Evolutionary conservation across 2,113 vertebrate genomes (phyloP).

Genomic region (Nettapus auritus): DNA sequence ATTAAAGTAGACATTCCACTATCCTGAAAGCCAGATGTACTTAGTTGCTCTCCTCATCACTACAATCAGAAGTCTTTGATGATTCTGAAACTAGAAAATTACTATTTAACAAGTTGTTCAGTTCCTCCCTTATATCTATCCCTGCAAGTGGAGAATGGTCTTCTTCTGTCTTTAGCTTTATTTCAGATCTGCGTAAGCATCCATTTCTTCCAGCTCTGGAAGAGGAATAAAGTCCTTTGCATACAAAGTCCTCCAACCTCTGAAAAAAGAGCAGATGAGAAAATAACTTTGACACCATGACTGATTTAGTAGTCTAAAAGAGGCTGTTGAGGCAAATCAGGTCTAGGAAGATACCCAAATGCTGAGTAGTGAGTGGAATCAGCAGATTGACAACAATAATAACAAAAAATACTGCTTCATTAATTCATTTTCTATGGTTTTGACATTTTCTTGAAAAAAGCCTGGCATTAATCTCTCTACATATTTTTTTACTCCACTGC

Average conservation of each 20-base stretch:
- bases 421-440: slow-evolving; percentile 20
- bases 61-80: slow-evolving; percentile 55
- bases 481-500: background rate
- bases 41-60: slow-evolving; percentile 34
- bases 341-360: background rate
- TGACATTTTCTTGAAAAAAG: background rate
- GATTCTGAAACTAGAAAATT: slow-evolving; percentile 34
- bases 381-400: background rate
- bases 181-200: background rate
- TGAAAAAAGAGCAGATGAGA: slow-evolving; percentile 10
- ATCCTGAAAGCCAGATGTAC: slow-evolving; percentile 56
- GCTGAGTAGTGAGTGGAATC: background rate
- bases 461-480: background rate
- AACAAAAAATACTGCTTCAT: slow-evolving; percentile 11
- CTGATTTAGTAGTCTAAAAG: background rate
- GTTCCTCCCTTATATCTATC: background rate
- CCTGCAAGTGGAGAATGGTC: background rate
- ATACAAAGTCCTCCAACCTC: background rate
- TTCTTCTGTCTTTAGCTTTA: slow-evolving; percentile 10
- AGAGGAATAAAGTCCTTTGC: background rate
- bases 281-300: background rate
- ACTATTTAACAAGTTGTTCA: slow-evolving; percentile 24
- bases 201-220: background rate
- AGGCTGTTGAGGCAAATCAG: background rate
- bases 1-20: slow-evolving; percentile 50